Evolutionary conservation across 2,888 invertebrate species (phyloP).

Genomic region (Oasisia sp.): DNA sequence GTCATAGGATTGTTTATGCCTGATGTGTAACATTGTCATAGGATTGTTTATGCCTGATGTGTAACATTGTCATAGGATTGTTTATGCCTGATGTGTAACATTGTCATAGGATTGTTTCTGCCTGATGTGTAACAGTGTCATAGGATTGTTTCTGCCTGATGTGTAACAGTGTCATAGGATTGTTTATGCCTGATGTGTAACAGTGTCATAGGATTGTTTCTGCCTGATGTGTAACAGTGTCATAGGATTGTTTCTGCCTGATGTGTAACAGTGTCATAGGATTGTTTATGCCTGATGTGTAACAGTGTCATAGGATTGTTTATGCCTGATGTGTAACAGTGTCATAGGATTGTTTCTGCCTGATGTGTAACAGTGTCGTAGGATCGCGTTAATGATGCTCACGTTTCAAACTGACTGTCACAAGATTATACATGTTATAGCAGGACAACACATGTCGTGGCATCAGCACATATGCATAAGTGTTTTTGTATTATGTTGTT

Average conservation of each 20-base stretch:
- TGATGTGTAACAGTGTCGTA: not conserved
- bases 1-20: constrained; percentile 3
- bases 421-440: not conserved
- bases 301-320: not conserved
- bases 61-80: not conserved
- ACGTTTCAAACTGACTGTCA: not conserved
- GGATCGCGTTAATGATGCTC: not conserved
- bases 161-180: not conserved
- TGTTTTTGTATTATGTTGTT: not conserved
- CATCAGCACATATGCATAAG: not conserved
- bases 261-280: not conserved
- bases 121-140: not conserved
- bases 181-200: not conserved
- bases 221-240: not conserved
- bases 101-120: not conserved
- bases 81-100: not conserved
- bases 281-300: not conserved
- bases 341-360: constrained; percentile 1
- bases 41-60: not conserved
- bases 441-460: not conserved
- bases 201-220: not conserved
- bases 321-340: not conserved
- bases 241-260: constrained; percentile 3
- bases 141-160: not conserved
- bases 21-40: not conserved